Conservation (phyloP, 1,140 invertebrate genomes). For the Psix sp. region DNA sequence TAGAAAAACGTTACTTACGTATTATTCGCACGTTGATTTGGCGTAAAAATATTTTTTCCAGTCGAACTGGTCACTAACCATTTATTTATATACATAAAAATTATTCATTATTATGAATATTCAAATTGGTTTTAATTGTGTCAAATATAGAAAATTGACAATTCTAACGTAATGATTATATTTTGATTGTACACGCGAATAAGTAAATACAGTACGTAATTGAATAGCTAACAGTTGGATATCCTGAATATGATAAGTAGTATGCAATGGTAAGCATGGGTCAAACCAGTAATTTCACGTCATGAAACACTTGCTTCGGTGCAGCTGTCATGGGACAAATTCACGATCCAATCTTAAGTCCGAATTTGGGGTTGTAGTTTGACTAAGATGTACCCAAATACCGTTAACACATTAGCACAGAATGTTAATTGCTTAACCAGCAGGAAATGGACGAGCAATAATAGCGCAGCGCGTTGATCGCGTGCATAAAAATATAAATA, state of each 20-base stretch:
- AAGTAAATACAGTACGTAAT: conserved; percentile 22
- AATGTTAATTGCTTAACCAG: conserved; percentile 50
- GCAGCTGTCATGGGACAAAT: conserved; percentile 46
- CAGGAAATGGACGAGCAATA: conserved; percentile 52
- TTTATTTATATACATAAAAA: too few relatives aligned
- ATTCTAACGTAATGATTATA: too few relatives aligned
- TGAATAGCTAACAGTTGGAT: conserved; percentile 34
- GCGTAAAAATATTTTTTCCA: too few relatives aligned
- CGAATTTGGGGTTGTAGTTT: conserved; percentile 53
- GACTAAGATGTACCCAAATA: conserved; percentile 35
- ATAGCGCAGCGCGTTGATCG: conserved; percentile 21
- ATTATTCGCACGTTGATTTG: too few relatives aligned
- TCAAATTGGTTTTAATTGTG: too few relatives aligned
- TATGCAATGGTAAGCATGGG: conserved; percentile 1
- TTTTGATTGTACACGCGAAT: conserved; percentile 2
- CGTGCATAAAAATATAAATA: conserved; percentile 59
- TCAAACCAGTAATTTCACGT: conserved; percentile 19
- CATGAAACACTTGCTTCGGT: conserved; percentile 41
- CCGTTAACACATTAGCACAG: conserved; percentile 60
- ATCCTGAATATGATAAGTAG: conserved; percentile 28
- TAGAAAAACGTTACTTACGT: too few relatives aligned
- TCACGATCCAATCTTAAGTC: conserved; percentile 39
- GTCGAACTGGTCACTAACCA: too few relatives aligned
- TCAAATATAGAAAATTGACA: too few relatives aligned
- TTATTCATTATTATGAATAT: too few relatives aligned